Percentiles rank a stretch among this genome's conserved stretches.
These are phyloP conservation scores for Coptodon bakossiorum DNA, from an alignment of 2,113 vertebrate species.

Conservation along the genomic window DNA sequence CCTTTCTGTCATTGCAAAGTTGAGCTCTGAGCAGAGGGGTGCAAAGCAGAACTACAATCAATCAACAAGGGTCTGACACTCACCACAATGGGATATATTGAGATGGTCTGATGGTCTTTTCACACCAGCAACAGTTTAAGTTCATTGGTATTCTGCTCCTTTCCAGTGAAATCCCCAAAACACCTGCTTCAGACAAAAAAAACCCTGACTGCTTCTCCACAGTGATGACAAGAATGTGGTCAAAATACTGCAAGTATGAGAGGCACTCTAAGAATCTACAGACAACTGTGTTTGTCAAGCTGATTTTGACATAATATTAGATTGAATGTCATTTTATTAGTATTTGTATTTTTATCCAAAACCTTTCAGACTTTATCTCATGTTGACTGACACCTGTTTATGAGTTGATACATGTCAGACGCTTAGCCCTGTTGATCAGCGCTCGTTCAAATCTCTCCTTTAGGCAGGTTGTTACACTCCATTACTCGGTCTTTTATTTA, in stretches of 20 bases:
- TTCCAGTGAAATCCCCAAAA: background rate
- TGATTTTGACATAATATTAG: background rate
- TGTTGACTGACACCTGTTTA: background rate
- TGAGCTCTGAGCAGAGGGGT: slow-evolving; percentile 34
- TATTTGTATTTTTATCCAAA: background rate
- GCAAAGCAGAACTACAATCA: slow-evolving; percentile 56
- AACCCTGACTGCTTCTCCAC: background rate
- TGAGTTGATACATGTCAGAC: background rate
- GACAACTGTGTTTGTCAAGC: background rate
- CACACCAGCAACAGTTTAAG: background rate
- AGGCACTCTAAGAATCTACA: background rate
- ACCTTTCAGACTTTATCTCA: background rate
- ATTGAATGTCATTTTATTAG: background rate
- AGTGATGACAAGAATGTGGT: background rate
- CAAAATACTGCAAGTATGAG: background rate
- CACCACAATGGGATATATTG: slow-evolving; percentile 41
- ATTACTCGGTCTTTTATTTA: background rate
- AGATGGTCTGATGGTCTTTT: background rate
- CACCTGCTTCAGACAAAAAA: slow-evolving; percentile 3
- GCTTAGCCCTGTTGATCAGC: background rate
- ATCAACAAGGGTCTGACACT: slow-evolving; percentile 50
- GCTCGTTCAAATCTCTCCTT: background rate
- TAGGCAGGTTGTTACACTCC: background rate
- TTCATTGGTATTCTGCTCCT: slow-evolving; percentile 3
- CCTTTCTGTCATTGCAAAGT: slow-evolving; percentile 60